Evolutionary conservation across 2,113 vertebrate genomes (phyloP).

Genomic region (Sciurus niger): DNA sequence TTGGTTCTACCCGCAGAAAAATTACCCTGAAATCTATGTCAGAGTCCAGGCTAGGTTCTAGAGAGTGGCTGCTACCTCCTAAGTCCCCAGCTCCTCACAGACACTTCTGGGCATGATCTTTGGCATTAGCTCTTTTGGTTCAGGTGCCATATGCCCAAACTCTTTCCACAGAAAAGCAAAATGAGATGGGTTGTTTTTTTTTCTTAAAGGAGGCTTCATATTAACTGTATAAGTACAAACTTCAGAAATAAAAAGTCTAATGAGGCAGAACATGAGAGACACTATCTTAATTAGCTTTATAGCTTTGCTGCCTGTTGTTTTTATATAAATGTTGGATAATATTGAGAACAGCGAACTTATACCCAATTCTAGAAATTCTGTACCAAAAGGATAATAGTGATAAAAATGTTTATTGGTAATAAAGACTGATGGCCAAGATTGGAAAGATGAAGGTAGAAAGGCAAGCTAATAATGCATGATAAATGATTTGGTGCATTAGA

Average conservation of each 20-base stretch:
- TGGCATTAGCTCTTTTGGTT: neutral
- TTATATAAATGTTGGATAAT: neutral
- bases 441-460: conserved; percentile 51
- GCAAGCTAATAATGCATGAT: neutral
- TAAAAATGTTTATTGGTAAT: conserved; percentile 30
- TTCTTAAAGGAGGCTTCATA: neutral
- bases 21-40: neutral
- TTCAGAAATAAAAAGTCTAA: neutral
- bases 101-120: neutral
- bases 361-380: neutral
- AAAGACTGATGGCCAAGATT: conserved; percentile 28
- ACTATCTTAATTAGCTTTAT: neutral
- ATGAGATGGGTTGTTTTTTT: neutral
- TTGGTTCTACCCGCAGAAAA: neutral
- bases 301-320: conserved; percentile 10
- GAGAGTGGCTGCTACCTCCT: neutral
- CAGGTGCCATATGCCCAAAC: neutral
- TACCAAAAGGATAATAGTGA: neutral
- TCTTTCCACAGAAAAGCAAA: neutral
- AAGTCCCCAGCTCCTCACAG: neutral
- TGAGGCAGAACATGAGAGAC: neutral
- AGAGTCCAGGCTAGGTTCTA: neutral
- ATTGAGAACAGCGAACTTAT: neutral
- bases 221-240: neutral
- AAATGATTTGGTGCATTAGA: neutral